These are phyloP conservation scores for Drosophila yooni DNA, from an alignment of 2,888 invertebrate genomes.

Conservation along the genomic window DNA sequence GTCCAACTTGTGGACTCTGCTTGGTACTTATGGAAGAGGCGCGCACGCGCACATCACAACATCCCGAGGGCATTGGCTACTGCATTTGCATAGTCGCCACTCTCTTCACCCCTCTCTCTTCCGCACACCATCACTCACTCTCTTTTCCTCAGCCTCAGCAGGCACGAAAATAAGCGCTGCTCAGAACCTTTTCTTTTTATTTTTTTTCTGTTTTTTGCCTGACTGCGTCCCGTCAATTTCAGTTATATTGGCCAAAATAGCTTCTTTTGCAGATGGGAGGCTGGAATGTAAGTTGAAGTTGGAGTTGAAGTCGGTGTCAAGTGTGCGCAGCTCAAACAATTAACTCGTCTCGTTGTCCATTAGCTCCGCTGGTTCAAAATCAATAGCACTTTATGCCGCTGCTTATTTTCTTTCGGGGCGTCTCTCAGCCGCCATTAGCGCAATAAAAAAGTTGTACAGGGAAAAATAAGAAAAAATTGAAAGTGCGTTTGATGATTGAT, in stretches of 20 bases:
- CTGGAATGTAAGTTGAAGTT: slow-evolving; percentile 5
- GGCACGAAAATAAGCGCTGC: slow-evolving; percentile 37
- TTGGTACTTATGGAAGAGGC: slow-evolving; percentile 27
- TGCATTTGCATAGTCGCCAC: slow-evolving; percentile 83
- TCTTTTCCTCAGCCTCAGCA: slow-evolving; percentile 1
- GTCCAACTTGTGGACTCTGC: slow-evolving; percentile 21
- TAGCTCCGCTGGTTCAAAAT: slow-evolving; percentile 65
- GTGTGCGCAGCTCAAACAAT: slow-evolving; percentile 71
- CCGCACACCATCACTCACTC: background rate
- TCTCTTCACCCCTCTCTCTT: slow-evolving; percentile 2
- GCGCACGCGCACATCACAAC: slow-evolving; percentile 81
- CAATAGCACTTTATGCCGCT: slow-evolving; percentile 68
- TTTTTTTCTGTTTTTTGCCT: slow-evolving; percentile 22
- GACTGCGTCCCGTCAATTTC: slow-evolving; percentile 63
- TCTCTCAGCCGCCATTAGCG: slow-evolving; percentile 34
- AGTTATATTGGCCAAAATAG: slow-evolving; percentile 69
- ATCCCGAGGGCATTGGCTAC: slow-evolving; percentile 84
- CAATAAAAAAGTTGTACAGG: slow-evolving; percentile 13
- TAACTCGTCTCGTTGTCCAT: slow-evolving; percentile 75
- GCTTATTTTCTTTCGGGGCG: slow-evolving; percentile 27
- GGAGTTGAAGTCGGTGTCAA: slow-evolving; percentile 46
- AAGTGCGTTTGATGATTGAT: slow-evolving; percentile 76
- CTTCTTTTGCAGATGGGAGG: slow-evolving; percentile 46
- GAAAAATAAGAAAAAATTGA: slow-evolving; percentile 61
- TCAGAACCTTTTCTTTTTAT: slow-evolving; percentile 33